phyloP scores from a whole-genome alignment of 2,113 vertebrate genomes.

The Poeciliopsis occidentalis region DNA sequence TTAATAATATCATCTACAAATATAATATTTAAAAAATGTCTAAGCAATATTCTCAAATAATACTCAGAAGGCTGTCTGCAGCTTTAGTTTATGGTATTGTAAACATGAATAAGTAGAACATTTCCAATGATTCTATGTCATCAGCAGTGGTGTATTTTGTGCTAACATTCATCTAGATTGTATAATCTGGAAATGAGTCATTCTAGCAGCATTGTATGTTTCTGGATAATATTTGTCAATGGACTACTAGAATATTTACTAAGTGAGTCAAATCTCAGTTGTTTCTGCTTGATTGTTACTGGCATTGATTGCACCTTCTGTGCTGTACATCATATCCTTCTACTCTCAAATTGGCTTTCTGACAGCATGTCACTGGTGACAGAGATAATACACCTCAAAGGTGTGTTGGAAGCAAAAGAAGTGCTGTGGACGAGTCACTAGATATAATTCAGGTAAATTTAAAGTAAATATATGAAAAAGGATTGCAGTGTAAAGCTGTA shows the following conservation, averaged over 20 bases:
- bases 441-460: not conserved
- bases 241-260: not conserved
- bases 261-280: not conserved
- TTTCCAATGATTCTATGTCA: no score
- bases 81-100: no score
- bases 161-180: not conserved
- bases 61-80: no score
- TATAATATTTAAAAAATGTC: no score
- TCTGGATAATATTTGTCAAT: not conserved
- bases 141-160: not conserved
- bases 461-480: not conserved
- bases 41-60: no score
- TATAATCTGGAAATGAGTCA: not conserved
- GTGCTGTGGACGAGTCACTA: not conserved
- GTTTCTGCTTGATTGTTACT: not conserved
- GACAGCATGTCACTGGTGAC: not conserved
- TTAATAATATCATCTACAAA: no score
- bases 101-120: no score
- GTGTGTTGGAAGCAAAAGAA: not conserved
- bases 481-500: not conserved
- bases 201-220: not conserved
- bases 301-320: not conserved
- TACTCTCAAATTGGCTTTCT: not conserved
- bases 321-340: not conserved
- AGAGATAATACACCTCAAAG: not conserved